Evolutionary conservation across 1,140 invertebrate genomes (phyloP).

Genomic region (Gerris buenoi): DNA sequence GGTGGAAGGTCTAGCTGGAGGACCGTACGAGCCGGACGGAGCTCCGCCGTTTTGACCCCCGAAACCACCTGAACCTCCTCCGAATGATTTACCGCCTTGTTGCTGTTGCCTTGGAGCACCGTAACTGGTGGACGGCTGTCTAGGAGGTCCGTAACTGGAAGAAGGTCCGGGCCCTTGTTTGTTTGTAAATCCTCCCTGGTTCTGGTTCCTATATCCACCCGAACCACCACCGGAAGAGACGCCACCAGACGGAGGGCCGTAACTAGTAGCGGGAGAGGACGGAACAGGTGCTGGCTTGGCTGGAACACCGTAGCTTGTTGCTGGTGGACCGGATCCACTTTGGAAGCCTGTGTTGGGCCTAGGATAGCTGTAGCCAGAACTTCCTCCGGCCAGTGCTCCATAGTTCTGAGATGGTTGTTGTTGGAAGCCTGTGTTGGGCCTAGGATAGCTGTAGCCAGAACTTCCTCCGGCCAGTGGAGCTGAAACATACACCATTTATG

Average conservation of each 20-base stretch:
- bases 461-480: slow-evolving; percentile 13
- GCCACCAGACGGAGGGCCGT: slow-evolving; percentile 2
- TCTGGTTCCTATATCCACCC: not conserved
- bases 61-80: slow-evolving; percentile 9
- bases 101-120: slow-evolving; percentile 8
- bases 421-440: slow-evolving; percentile 8
- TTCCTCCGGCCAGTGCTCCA: slow-evolving; percentile 9
- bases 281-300: slow-evolving; percentile 17
- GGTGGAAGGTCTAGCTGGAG: slow-evolving; percentile 11
- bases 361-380: slow-evolving; percentile 14
- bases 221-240: slow-evolving; percentile 10
- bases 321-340: slow-evolving; percentile 12
- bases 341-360: slow-evolving; percentile 8
- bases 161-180: slow-evolving; percentile 8
- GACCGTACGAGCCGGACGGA: slow-evolving; percentile 1
- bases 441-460: slow-evolving; percentile 14
- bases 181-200: slow-evolving; percentile 6
- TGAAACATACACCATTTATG: slow-evolving; percentile 12
- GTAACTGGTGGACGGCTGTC: slow-evolving; percentile 12
- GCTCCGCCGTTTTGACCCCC: slow-evolving; percentile 6
- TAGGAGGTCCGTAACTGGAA: slow-evolving; percentile 14
- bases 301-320: slow-evolving; percentile 20
- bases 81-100: not conserved
- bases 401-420: slow-evolving; percentile 13
- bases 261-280: slow-evolving; percentile 7